Evolutionary conservation across 2,113 vertebrate species (phyloP).

Genomic region (Electrona antarctica): DNA sequence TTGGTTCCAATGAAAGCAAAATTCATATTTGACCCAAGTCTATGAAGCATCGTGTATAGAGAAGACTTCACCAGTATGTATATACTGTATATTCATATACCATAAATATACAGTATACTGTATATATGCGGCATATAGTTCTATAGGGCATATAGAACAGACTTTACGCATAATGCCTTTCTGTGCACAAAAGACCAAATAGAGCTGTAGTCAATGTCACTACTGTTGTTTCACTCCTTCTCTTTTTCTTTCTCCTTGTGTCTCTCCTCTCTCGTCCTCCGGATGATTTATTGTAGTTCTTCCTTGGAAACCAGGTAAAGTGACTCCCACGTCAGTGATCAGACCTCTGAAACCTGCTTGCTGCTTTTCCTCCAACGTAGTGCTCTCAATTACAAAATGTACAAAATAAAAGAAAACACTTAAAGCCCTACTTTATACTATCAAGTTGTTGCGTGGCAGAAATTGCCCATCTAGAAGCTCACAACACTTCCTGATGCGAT

Average conservation of each 20-base stretch:
- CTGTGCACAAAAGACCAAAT: not conserved
- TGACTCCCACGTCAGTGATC: conserved; percentile 70
- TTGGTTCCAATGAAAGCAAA: too few species aligned
- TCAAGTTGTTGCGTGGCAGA: too few species aligned
- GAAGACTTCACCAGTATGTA: too few species aligned
- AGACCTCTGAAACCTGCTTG: conserved; percentile 68
- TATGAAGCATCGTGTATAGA: not conserved
- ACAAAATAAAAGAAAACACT: not conserved
- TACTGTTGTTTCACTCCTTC: conserved; percentile 74
- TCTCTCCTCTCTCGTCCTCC: conserved; percentile 76
- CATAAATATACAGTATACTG: not conserved
- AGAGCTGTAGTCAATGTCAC: conserved; percentile 32
- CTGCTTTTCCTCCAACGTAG: conserved; percentile 31
- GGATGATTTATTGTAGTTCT: conserved; percentile 91
- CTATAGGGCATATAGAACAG: not conserved
- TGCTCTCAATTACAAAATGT: not conserved
- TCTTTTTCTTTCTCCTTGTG: conserved; percentile 69
- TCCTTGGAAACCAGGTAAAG: conserved; percentile 99
- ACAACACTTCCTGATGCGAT: too few species aligned
- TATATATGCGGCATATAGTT: not conserved
- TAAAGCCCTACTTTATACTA: not conserved
- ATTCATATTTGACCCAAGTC: too few species aligned
- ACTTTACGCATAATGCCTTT: not conserved
- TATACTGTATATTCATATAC: too few species aligned
- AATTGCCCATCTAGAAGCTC: not conserved